Evolutionary conservation across 2,113 vertebrate species (phyloP), one percentile per base, ranked within the genome.

Genomic region (Epinephelus fuscoguttatus): DNA sequence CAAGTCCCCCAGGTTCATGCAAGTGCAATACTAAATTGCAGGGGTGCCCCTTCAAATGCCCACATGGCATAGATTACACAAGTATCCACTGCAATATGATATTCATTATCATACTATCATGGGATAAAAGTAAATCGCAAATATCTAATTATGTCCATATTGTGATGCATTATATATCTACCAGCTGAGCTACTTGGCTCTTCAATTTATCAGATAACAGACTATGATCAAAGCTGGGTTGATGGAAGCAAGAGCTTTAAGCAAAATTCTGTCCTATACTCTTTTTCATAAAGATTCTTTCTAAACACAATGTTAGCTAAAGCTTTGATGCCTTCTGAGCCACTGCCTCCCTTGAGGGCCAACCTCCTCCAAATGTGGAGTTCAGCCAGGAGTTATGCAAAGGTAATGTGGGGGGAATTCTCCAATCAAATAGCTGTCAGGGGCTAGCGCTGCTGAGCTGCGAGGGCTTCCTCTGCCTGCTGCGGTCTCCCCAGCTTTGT

Each of bases 351-450:
- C 56, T 27, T 78, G 49, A 37, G 60, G 78, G 55, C 80, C 18
- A 15, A 67, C 81, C 50, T 71, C 68, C 81, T 82, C 69, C 78
- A 79, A 66, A 82, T 78, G 81, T 69, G 67, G 60, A 89, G 81
- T 50, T 49, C 40, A 82, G 66, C 92, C 87, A 64, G 70, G 63
- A 90, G 88, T 78, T 77, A 89, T 80, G 84, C 79, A 80, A 89
- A 84, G 82, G 91, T 93, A 93, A 90, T 66, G 81, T 74, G 72
- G 83, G 67, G 82, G 84, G 78, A 81, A 84, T 84, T 89, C 84
- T 84, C 85, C 74, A 89, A 76, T 91, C 81, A 85, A 88, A 91
- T 87, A 91, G 82, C 90, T 85, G 70, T 15, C 25, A 90, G 86
- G 83, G 80, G 80, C 81, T 80, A 30, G 75, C 45, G 52, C 76